These are phyloP conservation scores for Liparis tanakae DNA, from an alignment of 2,797 vertebrate genomes.

Conservation along the genomic window DNA sequence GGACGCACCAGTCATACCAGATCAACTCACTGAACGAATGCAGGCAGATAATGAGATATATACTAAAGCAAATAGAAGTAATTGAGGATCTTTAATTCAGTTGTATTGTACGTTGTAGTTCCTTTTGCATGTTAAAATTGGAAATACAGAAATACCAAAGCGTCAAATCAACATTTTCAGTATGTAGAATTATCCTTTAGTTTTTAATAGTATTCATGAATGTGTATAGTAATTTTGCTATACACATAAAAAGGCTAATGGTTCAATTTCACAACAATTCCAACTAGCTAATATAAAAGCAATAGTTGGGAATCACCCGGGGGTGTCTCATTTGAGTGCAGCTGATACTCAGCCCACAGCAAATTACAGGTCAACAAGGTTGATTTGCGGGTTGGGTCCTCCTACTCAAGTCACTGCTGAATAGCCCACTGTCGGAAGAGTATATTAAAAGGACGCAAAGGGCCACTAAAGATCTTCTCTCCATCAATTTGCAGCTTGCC, in stretches of 20 bases:
- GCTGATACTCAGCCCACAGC: conserved; percentile 65
- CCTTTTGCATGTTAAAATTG: not conserved
- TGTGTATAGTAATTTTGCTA: not conserved
- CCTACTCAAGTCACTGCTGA: conserved; percentile 71
- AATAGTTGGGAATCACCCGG: conserved; percentile 41
- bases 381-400: conserved; percentile 76
- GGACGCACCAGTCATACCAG: conserved; percentile 39
- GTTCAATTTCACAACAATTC: conserved; percentile 8
- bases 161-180: not conserved
- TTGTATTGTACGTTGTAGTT: conserved; percentile 1
- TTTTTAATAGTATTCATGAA: not conserved
- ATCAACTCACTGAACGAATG: conserved; percentile 39
- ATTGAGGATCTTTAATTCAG: conserved; percentile 1
- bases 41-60: conserved; percentile 51
- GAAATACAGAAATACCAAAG: not conserved
- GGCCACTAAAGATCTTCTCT: conserved; percentile 80
- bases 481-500: conserved; percentile 77
- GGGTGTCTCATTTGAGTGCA: conserved; percentile 60
- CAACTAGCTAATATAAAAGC: conserved; percentile 48
- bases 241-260: not conserved
- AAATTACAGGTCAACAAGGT: conserved; percentile 80
- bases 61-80: conserved; percentile 32
- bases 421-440: conserved; percentile 71
- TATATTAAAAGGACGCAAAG: conserved; percentile 82
- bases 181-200: not conserved